Percentiles rank a stretch among this genome's conserved stretches.
Conservation (phyloP, 2,888 invertebrate species). For the Drosophila subquinaria region DNA sequence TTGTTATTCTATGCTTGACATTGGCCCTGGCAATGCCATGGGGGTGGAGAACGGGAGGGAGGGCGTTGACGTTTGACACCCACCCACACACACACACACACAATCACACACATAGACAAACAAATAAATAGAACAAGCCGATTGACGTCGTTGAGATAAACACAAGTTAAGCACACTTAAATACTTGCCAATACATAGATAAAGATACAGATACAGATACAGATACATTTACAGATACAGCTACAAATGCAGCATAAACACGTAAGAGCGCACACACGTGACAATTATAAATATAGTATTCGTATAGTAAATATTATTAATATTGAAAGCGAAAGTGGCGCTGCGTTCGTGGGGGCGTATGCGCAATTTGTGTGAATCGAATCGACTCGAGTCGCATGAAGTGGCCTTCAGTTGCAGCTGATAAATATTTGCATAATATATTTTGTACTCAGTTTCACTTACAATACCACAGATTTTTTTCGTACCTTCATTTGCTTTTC, state of each 20-base stretch:
- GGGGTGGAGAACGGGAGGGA: constrained; percentile 17
- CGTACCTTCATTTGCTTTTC: too few species aligned
- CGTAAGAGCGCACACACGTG: constrained; percentile 56
- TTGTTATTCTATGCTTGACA: constrained; percentile 46
- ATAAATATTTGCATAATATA: constrained; percentile 37
- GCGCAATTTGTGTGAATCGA: constrained; percentile 52
- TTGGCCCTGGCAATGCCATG: constrained; percentile 50
- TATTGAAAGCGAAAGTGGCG: constrained; percentile 52
- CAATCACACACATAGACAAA: constrained; percentile 14
- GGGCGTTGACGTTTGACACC: constrained; percentile 67
- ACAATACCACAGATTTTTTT: too few species aligned
- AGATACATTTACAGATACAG: constrained; percentile 18
- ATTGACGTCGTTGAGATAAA: constrained; percentile 73
- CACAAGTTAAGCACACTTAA: constrained; percentile 50
- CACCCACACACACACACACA: constrained; percentile 38
- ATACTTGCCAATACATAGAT: constrained; percentile 15
- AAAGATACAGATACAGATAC: constrained; percentile 40
- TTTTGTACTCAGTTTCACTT: too few species aligned
- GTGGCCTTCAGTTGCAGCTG: constrained; percentile 31
- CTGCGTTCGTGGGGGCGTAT: constrained; percentile 60
- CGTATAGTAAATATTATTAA: constrained; percentile 18
- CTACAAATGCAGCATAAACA: constrained; percentile 10
- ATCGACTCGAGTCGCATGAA: constrained; percentile 22
- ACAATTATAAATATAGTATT: constrained; percentile 62
- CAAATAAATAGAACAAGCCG: constrained; percentile 7